phyloP scores from a whole-genome alignment of 2,113 vertebrate genomes.

The Carassius gibelio region DNA sequence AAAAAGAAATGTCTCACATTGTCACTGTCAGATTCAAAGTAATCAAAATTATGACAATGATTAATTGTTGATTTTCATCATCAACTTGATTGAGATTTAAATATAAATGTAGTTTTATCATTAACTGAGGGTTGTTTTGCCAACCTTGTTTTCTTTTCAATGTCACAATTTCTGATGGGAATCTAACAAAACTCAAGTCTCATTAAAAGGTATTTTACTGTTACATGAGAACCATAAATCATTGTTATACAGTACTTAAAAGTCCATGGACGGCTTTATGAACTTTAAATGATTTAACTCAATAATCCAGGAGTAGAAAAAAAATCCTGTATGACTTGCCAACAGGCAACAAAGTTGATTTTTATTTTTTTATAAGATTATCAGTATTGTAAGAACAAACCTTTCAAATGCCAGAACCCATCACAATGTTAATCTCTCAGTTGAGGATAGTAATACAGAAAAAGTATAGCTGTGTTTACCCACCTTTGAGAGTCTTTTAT shows the following conservation, averaged over 20 bases:
- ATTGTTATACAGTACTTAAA: not conserved
- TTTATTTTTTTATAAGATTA: slow-evolving; percentile 59
- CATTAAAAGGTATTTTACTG: not conserved
- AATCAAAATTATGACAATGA: slow-evolving; percentile 42
- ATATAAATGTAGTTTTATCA: not conserved
- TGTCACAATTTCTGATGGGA: too few relatives aligned
- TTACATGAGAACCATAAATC: not conserved
- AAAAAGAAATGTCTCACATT: not conserved
- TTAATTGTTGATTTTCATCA: not conserved
- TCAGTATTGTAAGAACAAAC: slow-evolving; percentile 66
- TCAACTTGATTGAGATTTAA: not conserved
- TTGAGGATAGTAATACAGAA: slow-evolving; percentile 73
- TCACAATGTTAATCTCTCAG: slow-evolving; percentile 65
- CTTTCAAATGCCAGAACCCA: slow-evolving; percentile 55
- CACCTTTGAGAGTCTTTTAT: slow-evolving; percentile 3
- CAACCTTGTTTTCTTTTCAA: too few relatives aligned
- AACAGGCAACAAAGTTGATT: too few relatives aligned
- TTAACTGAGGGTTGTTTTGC: not conserved
- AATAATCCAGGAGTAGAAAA: slow-evolving; percentile 1
- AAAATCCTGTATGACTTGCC: slow-evolving; percentile 54
- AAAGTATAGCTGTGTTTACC: slow-evolving; percentile 35
- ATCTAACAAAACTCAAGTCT: too few relatives aligned
- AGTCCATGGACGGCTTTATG: not conserved
- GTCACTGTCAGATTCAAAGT: slow-evolving; percentile 27
- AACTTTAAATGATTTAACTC: not conserved